Evolutionary conservation across 2,888 invertebrate species (phyloP).

Genomic region (Melanophora roralis): DNA sequence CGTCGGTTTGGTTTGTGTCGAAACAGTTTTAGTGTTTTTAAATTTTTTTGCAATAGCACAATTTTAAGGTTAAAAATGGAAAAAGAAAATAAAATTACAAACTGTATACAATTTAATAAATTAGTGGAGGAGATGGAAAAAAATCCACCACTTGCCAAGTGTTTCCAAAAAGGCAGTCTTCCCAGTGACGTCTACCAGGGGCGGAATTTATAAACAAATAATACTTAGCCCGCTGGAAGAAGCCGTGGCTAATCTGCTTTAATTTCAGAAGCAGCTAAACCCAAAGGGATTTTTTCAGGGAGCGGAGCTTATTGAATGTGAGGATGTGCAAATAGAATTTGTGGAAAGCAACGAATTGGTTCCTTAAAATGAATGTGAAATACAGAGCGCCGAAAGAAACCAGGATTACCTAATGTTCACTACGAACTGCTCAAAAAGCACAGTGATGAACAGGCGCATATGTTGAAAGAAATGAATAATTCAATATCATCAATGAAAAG

Average conservation of each 20-base stretch:
- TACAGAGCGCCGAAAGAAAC: conserved; percentile 4
- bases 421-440: not conserved
- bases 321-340: not conserved
- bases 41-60: too few species aligned
- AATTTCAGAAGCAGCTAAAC: conserved; percentile 21
- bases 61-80: too few species aligned
- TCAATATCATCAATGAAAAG: too few species aligned
- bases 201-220: conserved; percentile 15
- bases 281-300: conserved; percentile 11
- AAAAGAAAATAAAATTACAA: too few species aligned
- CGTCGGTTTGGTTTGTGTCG: too few species aligned
- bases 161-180: conserved; percentile 4
- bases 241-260: conserved; percentile 17
- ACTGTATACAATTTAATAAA: too few species aligned
- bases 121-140: too few species aligned
- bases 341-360: not conserved
- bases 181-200: conserved; percentile 2
- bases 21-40: too few species aligned
- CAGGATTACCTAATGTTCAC: too few species aligned
- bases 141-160: too few species aligned
- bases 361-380: conserved; percentile 1
- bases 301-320: conserved; percentile 2
- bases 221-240: conserved; percentile 11
- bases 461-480: too few species aligned
- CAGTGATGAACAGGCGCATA: conserved; percentile 8